phyloP scores from a whole-genome alignment of 2,113 vertebrate genomes.

The Colinus virginianus region DNA sequence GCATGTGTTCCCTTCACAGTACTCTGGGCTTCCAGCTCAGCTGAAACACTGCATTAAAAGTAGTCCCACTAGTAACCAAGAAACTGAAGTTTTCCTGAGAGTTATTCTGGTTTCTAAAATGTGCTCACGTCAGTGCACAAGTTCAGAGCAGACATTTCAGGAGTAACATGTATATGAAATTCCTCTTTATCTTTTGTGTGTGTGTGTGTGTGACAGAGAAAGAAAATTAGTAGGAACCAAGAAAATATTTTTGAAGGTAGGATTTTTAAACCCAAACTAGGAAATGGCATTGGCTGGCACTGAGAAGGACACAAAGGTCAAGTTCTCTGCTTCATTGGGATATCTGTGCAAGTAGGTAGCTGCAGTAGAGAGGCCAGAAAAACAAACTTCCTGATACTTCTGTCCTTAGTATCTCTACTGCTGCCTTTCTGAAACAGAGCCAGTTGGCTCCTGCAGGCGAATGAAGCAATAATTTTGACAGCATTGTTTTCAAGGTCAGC shows the following conservation, averaged over 20 bases:
- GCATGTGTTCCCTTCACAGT: not conserved
- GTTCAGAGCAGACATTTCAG: not conserved
- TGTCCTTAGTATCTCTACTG: rapidly evolving
- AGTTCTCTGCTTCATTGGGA: not conserved
- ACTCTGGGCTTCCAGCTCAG: not conserved
- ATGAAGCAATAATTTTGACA: not conserved
- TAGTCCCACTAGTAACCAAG: not conserved
- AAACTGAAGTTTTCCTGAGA: not conserved
- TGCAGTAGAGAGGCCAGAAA: not conserved
- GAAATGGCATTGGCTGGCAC: not conserved
- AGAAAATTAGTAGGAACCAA: not conserved
- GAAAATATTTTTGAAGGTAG: not conserved
- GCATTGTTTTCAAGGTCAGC: not conserved
- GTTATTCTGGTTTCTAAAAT: not conserved
- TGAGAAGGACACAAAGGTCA: not conserved
- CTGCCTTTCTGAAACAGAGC: not conserved
- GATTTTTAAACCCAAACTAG: not conserved
- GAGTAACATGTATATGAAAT: not conserved
- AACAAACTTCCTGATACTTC: not conserved
- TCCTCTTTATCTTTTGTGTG: not conserved
- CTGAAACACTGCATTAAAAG: not conserved
- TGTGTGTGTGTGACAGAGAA: too few relatives aligned
- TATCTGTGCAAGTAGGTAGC: not conserved
- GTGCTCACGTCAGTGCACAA: not conserved
- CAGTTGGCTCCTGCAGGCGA: not conserved